Evolutionary conservation across 2,113 vertebrate genomes (phyloP).

Genomic region (Gnathonemus echidnorhynchus): DNA sequence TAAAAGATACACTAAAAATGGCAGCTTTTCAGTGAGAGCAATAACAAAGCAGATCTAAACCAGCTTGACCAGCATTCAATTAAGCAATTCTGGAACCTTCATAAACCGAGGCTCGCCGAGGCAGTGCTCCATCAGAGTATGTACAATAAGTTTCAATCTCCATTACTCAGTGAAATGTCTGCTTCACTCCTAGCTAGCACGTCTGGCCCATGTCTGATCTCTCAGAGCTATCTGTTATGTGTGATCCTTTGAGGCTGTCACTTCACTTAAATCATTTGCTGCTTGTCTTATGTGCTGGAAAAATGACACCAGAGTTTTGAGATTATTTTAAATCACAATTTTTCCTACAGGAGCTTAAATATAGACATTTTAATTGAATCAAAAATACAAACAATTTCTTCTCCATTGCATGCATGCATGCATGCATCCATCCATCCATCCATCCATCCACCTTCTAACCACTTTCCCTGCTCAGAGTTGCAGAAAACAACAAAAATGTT

Average conservation of each 20-base stretch:
- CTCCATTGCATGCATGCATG: too few species aligned
- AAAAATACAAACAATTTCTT: background rate
- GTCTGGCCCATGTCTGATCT: background rate
- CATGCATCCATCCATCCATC: too few species aligned
- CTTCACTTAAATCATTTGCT: background rate
- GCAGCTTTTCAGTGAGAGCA: background rate
- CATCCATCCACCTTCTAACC: background rate
- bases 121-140: background rate
- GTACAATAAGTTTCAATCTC: background rate
- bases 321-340: background rate
- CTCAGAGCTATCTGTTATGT: background rate
- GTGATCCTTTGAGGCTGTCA: background rate
- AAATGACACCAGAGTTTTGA: background rate
- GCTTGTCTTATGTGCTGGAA: background rate
- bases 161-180: background rate
- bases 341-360: background rate
- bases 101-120: background rate
- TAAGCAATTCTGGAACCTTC: background rate
- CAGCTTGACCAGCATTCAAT: background rate
- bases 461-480: too few species aligned
- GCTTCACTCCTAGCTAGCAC: background rate
- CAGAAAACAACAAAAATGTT: too few species aligned
- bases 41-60: conserved; percentile 7
- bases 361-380: background rate
- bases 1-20: background rate